phyloP scores from a whole-genome alignment of 2,113 vertebrate species.

The Anseranas semipalmata region DNA sequence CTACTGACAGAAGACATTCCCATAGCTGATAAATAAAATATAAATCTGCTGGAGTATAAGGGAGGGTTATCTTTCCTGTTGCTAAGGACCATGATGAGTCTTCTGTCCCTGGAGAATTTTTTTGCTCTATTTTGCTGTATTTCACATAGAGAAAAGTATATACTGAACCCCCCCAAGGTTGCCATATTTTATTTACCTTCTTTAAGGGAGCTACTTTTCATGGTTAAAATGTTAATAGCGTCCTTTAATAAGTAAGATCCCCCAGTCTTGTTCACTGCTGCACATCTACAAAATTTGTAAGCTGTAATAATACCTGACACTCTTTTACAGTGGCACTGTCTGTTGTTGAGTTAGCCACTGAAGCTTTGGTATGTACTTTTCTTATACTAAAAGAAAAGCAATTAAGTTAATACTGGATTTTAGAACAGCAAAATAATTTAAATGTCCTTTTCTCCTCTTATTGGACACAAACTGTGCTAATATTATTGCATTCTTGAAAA shows the following conservation, averaged over 20 bases:
- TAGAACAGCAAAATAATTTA: background rate
- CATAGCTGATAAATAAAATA: constrained; percentile 4
- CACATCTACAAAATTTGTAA: background rate
- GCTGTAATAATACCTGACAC: background rate
- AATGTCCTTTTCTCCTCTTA: background rate
- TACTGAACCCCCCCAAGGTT: background rate
- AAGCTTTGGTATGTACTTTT: background rate
- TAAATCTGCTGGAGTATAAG: background rate
- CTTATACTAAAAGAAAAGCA: background rate
- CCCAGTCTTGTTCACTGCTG: background rate
- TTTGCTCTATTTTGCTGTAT: background rate
- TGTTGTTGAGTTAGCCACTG: background rate
- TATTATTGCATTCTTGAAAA: background rate
- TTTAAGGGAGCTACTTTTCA: background rate
- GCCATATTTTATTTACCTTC: background rate
- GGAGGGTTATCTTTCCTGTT: background rate
- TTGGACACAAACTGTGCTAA: background rate
- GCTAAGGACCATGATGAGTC: background rate
- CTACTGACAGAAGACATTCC: background rate
- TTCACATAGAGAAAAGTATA: background rate
- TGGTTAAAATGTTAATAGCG: background rate
- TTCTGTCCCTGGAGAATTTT: background rate
- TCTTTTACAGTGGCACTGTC: background rate
- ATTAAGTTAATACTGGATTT: background rate
- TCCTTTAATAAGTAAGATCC: background rate